Base-by-base conservation (phyloP, 2,113 vertebrate species). In the Puntigrus tetrazona region DNA sequence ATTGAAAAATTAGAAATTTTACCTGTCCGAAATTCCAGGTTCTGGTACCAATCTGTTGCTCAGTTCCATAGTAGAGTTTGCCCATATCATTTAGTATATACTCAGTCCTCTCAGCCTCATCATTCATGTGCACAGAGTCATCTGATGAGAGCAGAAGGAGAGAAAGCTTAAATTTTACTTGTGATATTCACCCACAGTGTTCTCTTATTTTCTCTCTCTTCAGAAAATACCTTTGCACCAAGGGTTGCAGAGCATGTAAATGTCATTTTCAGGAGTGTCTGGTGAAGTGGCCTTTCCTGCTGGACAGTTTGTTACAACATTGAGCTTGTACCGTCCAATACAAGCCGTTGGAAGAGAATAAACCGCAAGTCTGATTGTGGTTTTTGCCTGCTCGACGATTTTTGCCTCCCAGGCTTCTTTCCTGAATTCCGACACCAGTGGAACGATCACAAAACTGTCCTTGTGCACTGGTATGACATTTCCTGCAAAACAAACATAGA, bases 21-120 rank as follows among this genome's bases (percentile, higher is more conserved):
- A 81, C 79, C 20, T 97, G 97, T 20, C 96, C 97, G 0, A 95
- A 98, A 90, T 97, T 97, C 97, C 97, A 98, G 0, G 95, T 95
- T 20, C 96, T 92, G 52, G 95, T 93, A 0, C 95, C 96, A n/a
- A 98, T 97, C 93, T 98, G 97, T 0, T 93, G 92, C 88, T 97
- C 95, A 0, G 97, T 98, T 70, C 97, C 97, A 0, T 98, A 97
- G 90, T 97, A 98, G 88, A 98, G 94, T 63, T 93, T 93, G 2
- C 97, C 97, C 0, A 86, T 93, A 74, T 98, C 96, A n/a, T 96
- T 98, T 1, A 97, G 94, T 14, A 81, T 63, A 52, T 70, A 81
- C 25, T 81, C 79, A 3, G 0, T 1, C 11, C 63, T 81, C 41
- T 81, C 41, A 9, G 43, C 43, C 29, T 81, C 79, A 36, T 70